Evolutionary conservation across 2,888 invertebrate species (phyloP), one percentile per base, ranked within the genome.

Genomic region (Saturnia japonica): DNA sequence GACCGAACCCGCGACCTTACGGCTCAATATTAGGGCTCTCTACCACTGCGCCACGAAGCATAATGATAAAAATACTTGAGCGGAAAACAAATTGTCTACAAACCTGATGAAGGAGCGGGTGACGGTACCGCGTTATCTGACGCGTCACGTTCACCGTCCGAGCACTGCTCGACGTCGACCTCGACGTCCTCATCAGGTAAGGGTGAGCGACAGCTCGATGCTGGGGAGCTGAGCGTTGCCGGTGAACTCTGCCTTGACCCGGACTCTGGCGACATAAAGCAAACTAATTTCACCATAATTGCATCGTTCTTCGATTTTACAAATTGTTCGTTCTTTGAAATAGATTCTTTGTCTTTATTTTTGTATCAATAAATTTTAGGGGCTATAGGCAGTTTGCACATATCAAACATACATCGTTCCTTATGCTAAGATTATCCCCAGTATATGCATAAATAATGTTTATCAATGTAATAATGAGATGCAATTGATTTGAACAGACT

Each of bases 161-260:
- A 96, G 82, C 96, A 96, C 85, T 96, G 95, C 80, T 96, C 96
- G 72, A 96, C 96, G 85, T 96, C 96, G 75, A 96, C 96, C 83
- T 96, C 96, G 67, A 95, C 95, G 80, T 96, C 96, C 79, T 95
- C 96, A 75, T 96, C 96, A 54, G 88, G 93, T 34, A 83, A 76
- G 70, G 96, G 96, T 8, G 92, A 91, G 71, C 93, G 85, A 74
- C 92, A 93, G 76, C 92, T 91, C 62, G 94, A 94, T 54, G 88
- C 93, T 0, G 91, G 89, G 0, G 93, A 94, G 72, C 93, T 93
- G 79, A 93, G 86, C 12, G 91, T 93, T 67, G 90, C 92, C 68
- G 93, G 94, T 4, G 91, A 94, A 78, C 91, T 94, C 79, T 93
- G 93, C 73, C 92, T 84, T 68, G 93, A 94, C 74, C 89, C 87